A percentile compares a stretch with the other conserved stretches of the same genome.
Evolutionary conservation across 1,140 invertebrate genomes (phyloP).

Genomic region (Caenorhabditis brenneri): DNA sequence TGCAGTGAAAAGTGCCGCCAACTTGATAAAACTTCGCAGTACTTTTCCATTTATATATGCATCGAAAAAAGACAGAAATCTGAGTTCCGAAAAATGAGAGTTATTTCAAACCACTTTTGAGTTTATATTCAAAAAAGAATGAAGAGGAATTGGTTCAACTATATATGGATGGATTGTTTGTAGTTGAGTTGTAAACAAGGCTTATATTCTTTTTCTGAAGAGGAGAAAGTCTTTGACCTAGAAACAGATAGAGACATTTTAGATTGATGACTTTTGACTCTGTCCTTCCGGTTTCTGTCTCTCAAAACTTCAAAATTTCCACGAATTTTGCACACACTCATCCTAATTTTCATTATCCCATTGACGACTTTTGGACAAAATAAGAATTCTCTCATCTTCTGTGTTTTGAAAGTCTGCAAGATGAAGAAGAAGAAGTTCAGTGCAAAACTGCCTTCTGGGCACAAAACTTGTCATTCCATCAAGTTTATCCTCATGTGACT

Average conservation of each 20-base stretch:
- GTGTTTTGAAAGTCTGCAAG: slow-evolving; percentile 8
- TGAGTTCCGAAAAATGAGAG: not conserved
- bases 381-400: slow-evolving; percentile 5
- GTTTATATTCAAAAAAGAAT: not conserved
- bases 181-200: not conserved
- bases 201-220: not conserved
- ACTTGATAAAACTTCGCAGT: not conserved
- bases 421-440: not conserved
- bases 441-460: slow-evolving; percentile 20
- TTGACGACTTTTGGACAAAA: not conserved
- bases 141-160: not conserved
- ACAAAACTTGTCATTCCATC: slow-evolving; percentile 30
- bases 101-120: not conserved
- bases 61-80: not conserved
- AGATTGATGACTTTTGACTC: slow-evolving; percentile 17
- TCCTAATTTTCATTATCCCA: slow-evolving; percentile 13
- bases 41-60: not conserved
- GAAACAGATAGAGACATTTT: not conserved
- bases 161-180: not conserved
- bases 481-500: slow-evolving; percentile 33
- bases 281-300: too few relatives aligned
- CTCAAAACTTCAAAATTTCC: not conserved
- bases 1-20: not conserved
- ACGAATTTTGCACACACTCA: not conserved
- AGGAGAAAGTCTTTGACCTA: not conserved